Conservation (phyloP, 2,888 invertebrate species). For the Scaptomyza polygonia region DNA sequence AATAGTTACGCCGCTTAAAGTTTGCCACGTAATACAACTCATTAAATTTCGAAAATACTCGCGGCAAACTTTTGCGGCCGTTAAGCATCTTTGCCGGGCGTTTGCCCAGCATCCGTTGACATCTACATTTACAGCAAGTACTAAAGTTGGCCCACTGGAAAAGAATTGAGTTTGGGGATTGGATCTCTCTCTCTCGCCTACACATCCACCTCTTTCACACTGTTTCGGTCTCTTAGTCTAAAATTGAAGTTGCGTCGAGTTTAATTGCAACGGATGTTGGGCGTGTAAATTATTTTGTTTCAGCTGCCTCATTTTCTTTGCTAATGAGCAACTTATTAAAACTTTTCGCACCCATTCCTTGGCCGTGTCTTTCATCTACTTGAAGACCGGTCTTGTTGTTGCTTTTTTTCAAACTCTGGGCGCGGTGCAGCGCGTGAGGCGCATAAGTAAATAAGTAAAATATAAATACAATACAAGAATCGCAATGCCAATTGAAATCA, state of each 20-base stretch:
- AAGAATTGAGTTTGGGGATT: not conserved
- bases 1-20: constrained; percentile 59
- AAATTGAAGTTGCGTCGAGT: constrained; percentile 61
- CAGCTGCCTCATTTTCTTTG: constrained; percentile 67
- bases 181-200: not conserved
- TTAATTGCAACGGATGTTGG: constrained; percentile 76
- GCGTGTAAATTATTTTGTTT: constrained; percentile 78
- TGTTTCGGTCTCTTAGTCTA: constrained; percentile 29
- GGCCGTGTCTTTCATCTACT: constrained; percentile 4
- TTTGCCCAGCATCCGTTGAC: constrained; percentile 71
- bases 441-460: constrained; percentile 56
- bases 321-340: constrained; percentile 79
- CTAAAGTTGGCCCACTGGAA: constrained; percentile 48
- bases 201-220: not conserved
- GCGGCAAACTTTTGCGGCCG: constrained; percentile 60
- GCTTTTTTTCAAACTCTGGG: constrained; percentile 1
- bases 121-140: constrained; percentile 66
- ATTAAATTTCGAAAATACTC: constrained; percentile 77
- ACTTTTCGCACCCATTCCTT: constrained; percentile 39
- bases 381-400: constrained; percentile 15
- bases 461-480: constrained; percentile 22
- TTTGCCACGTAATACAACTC: constrained; percentile 70
- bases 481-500: constrained; percentile 66
- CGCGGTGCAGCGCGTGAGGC: constrained; percentile 54
- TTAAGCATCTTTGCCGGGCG: constrained; percentile 39